Base-by-base conservation (phyloP, 2,113 vertebrate species). In the Polyodon spathula region DNA sequence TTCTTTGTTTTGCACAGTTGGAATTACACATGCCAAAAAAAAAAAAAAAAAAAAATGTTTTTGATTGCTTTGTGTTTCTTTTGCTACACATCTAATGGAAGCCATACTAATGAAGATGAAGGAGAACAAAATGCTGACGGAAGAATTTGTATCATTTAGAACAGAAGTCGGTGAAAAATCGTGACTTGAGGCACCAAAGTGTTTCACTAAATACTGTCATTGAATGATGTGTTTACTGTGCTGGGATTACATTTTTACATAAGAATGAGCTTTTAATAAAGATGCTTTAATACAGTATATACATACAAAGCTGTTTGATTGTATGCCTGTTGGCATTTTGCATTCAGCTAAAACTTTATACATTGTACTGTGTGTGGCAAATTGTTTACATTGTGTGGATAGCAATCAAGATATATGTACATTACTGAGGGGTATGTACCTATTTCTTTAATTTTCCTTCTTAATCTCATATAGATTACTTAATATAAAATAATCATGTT, bases 71-170 rank as follows among this genome's bases (percentile, higher is more conserved):
- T 69, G 61, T 73, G 14, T 65, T 65, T 52, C 90, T 74, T 94
- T 92, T 86, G 89, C 88, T 16, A 84, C 85, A 54, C 79, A 81
- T 76, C 84, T 97, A 88, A 83, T 90, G 83, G 89, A 93, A 80
- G 83, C 88, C 62, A 17, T 95, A 71, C 73, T 86, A 68, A 82
- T 87, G 80, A 95, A 97, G 89, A 89, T 96, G 87, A 90, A 89
- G 84, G 92, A 94, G 80, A 89, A 84, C 78, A 91, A 89, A 78
- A 89, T 88, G 78, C 86, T 96, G 67, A 68, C 84, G 80, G 92
- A 95, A 90, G 88, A 89, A 69, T 92, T 89, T 75, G 83, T 78
- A 72, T 77, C 72, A 77, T 77, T 93, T 59, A 59, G 80, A 81
- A 89, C 86, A 80, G 76, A 79, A 69, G 72, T 71, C 79, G 78